A percentile compares a stretch with the other conserved stretches of the same genome.
These are phyloP conservation scores for Gryllus bimaculatus DNA, from an alignment of 1,140 invertebrate species.

Conservation along the genomic window DNA sequence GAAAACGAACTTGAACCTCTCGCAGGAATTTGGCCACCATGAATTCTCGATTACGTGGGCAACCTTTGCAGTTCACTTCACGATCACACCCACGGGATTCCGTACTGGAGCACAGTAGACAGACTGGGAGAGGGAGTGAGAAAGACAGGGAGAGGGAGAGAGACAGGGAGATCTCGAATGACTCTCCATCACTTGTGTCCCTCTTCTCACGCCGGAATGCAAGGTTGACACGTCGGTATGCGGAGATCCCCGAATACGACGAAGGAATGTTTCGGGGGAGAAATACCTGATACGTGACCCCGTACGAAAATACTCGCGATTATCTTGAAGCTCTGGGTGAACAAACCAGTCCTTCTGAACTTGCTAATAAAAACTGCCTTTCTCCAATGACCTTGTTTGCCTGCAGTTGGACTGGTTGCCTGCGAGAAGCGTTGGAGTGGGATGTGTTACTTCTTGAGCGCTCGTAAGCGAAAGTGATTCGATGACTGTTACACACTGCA, in stretches of 20 bases:
- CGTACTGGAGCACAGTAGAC: too few relatives aligned
- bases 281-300: too few relatives aligned
- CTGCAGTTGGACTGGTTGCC: neutral
- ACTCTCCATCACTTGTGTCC: neutral
- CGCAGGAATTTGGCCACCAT: neutral
- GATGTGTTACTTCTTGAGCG: too few relatives aligned
- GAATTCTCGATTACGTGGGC: neutral
- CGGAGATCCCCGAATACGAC: neutral
- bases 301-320: too few relatives aligned
- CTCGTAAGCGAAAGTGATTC: too few relatives aligned
- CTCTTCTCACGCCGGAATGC: neutral
- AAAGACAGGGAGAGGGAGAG: neutral
- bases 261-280: neutral
- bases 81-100: too few relatives aligned
- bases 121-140: too few relatives aligned
- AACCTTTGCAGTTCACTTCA: neutral
- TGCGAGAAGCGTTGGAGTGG: neutral
- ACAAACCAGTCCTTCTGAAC: too few relatives aligned
- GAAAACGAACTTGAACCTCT: neutral
- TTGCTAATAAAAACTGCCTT: neutral
- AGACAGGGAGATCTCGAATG: neutral
- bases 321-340: too few relatives aligned
- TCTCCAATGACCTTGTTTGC: neutral
- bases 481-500: too few relatives aligned
- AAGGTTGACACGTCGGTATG: neutral